Evolutionary conservation across 2,113 vertebrate genomes (phyloP), one percentile per base, ranked within the genome.

Genomic region (Boleophthalmus pectinirostris): DNA sequence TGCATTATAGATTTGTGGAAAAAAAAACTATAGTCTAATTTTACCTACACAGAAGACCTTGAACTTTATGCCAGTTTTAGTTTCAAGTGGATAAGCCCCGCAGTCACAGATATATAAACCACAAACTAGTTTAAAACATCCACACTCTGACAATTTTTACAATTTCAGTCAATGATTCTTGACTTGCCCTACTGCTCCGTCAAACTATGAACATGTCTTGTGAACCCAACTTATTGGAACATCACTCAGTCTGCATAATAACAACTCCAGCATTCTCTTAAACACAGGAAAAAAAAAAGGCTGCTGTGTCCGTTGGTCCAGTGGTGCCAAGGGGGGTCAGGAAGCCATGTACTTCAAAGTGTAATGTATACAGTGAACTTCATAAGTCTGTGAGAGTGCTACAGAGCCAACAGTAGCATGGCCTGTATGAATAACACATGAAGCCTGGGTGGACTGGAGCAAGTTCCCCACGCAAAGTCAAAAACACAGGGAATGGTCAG

Each of bases 361-460:
- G 20, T 54, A 61, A 75, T 65, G 57, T 64, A 70, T 71, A 53
- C 79, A 70, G 47, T 49, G 54, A 0, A 35, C 43, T 74, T 77
- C 35, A 1, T 56, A 72, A 77, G 60, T 74, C n/a, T 75, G 25
- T 67, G 0, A 9, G 67, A 80, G 49, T 60, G 5, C 47, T 65
- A 47, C 46, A 56, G 68, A 79, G 35, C 65, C 70, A 38, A 78
- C 72, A 73, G 70, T 63, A 66, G 46, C 56, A 8, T 24, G 69
- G 45, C 70, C 66, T 74, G 60, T 33, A 84, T 87, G 83, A 85
- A 80, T 82, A 82, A 81, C 69, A 57, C 73, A 72, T 82, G 73
- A 84, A 72, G 77, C 72, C 53, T 38, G 70, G 65, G 68, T 68
- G 24, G 66, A 68, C 72, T 58, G 61, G 46, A 45, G 53, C 54